These are phyloP conservation scores for Syrrhaptes paradoxus DNA, from an alignment of 2,113 vertebrate species.

Conservation along the genomic window DNA sequence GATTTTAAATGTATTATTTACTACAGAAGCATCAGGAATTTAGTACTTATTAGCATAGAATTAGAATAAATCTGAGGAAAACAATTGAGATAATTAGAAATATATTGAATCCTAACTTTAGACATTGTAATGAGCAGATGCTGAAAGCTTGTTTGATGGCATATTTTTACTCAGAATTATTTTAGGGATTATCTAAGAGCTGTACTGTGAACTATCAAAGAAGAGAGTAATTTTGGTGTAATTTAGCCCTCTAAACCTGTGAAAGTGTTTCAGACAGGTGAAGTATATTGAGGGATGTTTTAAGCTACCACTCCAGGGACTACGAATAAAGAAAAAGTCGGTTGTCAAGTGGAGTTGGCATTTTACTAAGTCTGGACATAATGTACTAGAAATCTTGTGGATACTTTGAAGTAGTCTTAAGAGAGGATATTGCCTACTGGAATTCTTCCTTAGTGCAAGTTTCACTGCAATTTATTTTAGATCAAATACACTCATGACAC, in stretches of 20 bases:
- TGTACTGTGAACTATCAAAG: conserved; percentile 43
- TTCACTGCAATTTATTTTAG: conserved; percentile 55
- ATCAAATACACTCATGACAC: conserved; percentile 37
- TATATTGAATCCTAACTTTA: not conserved
- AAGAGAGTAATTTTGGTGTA: conserved; percentile 51
- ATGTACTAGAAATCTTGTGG: conserved; percentile 55
- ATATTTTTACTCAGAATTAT: conserved; percentile 67
- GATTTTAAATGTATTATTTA: conserved; percentile 44
- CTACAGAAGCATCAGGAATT: not conserved
- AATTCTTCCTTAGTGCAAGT: conserved; percentile 38
- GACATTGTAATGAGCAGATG: not conserved
- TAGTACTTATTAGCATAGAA: conserved; percentile 32
- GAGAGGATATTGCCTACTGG: conserved; percentile 46
- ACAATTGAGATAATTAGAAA: conserved; percentile 49
- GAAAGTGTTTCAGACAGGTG: conserved; percentile 58
- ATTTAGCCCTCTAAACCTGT: conserved; percentile 33
- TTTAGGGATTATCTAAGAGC: conserved; percentile 61
- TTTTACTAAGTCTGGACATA: conserved; percentile 61
- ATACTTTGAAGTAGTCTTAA: conserved; percentile 60
- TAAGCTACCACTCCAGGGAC: conserved; percentile 65
- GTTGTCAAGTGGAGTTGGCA: conserved; percentile 43
- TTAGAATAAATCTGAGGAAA: conserved; percentile 45
- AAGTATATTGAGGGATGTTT: conserved; percentile 45
- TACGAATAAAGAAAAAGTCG: not conserved
- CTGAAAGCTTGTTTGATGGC: conserved; percentile 35